Evolutionary conservation across 2,888 invertebrate genomes (phyloP).

Genomic region (Lampropteryx suffumata): DNA sequence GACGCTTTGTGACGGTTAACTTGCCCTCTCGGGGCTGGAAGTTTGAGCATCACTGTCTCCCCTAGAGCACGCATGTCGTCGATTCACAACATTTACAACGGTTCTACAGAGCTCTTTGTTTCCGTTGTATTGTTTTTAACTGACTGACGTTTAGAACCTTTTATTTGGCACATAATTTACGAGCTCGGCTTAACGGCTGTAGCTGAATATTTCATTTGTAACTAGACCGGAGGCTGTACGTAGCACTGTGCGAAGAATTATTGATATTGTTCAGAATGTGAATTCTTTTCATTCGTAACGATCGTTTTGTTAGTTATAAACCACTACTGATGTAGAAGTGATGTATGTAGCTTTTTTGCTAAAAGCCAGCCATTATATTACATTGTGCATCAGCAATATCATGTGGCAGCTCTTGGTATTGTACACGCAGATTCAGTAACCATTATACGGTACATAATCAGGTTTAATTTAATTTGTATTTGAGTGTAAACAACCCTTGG

Average conservation of each 20-base stretch:
- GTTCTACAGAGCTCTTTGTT: not conserved
- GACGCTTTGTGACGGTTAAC: not conserved
- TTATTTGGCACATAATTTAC: constrained; percentile 21
- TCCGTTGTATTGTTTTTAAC: constrained; percentile 23
- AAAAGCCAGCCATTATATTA: no score
- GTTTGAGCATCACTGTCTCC: constrained; percentile 21
- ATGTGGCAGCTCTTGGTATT: no score
- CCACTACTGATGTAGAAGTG: not conserved
- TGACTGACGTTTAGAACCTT: constrained; percentile 27
- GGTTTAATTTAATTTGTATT: no score
- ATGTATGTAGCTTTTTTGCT: no score
- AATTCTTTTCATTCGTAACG: constrained; percentile 16
- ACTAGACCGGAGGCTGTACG: constrained; percentile 15
- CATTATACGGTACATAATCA: no score
- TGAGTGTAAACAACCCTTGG: no score
- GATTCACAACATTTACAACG: constrained; percentile 12
- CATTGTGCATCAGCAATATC: no score
- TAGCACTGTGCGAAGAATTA: constrained; percentile 4
- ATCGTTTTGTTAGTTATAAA: not conserved
- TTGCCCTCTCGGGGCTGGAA: not conserved
- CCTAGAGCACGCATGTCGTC: constrained; percentile 22
- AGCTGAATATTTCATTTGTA: constrained; percentile 21
- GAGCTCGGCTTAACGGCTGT: constrained; percentile 10
- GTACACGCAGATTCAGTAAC: no score
- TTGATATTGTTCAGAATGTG: constrained; percentile 5